Conservation (phyloP, 2,888 invertebrate species). For the Temnothorax rugatulus region DNA sequence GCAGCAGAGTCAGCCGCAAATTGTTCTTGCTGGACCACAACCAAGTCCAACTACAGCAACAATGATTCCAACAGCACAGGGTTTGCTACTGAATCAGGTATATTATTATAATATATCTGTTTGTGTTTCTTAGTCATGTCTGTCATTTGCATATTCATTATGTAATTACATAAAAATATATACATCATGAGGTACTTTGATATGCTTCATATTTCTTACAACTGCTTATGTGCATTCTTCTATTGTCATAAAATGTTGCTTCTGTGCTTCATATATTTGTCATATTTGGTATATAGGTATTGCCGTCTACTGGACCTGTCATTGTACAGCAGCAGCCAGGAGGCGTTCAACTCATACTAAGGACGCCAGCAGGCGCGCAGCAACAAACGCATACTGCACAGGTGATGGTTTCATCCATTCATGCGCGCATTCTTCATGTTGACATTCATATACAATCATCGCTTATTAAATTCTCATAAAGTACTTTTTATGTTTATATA, state of each 20-base stretch:
- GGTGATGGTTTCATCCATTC: constrained; percentile 85
- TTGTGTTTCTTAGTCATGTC: constrained; percentile 14
- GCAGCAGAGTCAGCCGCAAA: constrained; percentile 86
- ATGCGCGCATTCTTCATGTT: constrained; percentile 70
- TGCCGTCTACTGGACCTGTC: constrained; percentile 87
- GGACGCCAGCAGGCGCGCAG: constrained; percentile 88
- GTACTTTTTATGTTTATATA: constrained; percentile 1
- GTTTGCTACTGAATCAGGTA: constrained; percentile 86
- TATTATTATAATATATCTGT: constrained; percentile 32
- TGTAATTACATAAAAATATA: constrained; percentile 58
- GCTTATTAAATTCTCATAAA: constrained; percentile 67
- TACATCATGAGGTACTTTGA: constrained; percentile 61
- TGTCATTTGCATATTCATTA: constrained; percentile 64
- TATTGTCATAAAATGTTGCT: constrained; percentile 71
- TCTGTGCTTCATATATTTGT: constrained; percentile 78
- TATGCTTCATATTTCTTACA: constrained; percentile 64
- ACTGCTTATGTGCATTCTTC: constrained; percentile 68
- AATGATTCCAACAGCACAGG: constrained; percentile 85
- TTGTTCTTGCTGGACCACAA: constrained; percentile 86
- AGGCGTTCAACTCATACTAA: constrained; percentile 91
- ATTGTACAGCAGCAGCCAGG: constrained; percentile 90
- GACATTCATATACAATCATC: constrained; percentile 63
- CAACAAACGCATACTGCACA: constrained; percentile 86
- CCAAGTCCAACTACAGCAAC: constrained; percentile 84
- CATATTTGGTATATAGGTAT: constrained; percentile 85